Base-by-base conservation (phyloP, 2,113 vertebrate species). In the Pachycephala philippinensis region DNA sequence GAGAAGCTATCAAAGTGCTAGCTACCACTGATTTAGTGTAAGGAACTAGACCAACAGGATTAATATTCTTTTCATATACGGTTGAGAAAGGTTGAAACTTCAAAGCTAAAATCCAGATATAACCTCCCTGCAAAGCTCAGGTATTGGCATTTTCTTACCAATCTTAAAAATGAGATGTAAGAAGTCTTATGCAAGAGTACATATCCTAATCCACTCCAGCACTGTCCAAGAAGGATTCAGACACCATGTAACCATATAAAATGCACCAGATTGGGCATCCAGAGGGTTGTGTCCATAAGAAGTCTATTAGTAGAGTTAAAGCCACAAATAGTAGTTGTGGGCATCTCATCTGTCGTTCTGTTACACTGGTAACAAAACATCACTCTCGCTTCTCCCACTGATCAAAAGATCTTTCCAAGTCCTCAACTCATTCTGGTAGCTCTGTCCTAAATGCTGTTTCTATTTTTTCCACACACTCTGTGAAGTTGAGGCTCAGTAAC, bases 81-180 rank as follows among this genome's bases (percentile, higher is more conserved):
- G 23, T 16, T 81, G 45, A 91, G 60, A 90, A 76, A 71, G 45
- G 19, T 64, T 93, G 79, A 87, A 88, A 66, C 57, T 84, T 91
- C 94, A 94, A 96, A 91, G 82, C n/a, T 82, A 30, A 92, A 95
- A 84, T 78, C 45, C 50, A 74, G 56, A 75, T 81, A 52, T 76
- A 68, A 88, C 44, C 56, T 88, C n/a, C 28, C 7, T 26, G 11
- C 31, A 90, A 90, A 90, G 22, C 79, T 59, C 64, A 60, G 52
- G 14, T 93, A 81, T 64, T 92, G 72, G 28, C 71, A 90, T 71
- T 52, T 85, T 83, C 66, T 81, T 81, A 78, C n/a, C 75, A 78
- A 47, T 40, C 10, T 86, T 64, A 90, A 96, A 93, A 89, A 74
- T 35, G 12, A 93, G 42, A 69, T 40, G 28, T 37, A 77, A 83